A percentile compares a stretch with the other conserved stretches of the same genome.
Evolutionary conservation across 1,140 invertebrate species (phyloP).

Genomic region (Mercenaria mercenaria): DNA sequence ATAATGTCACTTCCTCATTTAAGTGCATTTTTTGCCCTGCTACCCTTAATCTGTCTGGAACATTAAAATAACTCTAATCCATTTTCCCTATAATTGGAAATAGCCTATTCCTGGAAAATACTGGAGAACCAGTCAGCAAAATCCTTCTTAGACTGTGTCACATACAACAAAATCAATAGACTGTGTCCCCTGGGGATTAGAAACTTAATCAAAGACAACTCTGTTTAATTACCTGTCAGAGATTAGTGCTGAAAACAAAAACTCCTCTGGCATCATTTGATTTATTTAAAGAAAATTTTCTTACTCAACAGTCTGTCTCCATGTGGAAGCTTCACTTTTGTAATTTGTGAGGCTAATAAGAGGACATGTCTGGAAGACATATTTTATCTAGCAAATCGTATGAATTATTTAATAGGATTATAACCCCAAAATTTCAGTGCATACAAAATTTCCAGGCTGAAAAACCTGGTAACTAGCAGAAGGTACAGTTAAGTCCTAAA

Average conservation of each 20-base stretch:
- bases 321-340: background rate
- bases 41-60: no score
- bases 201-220: slow-evolving; percentile 12
- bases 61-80: background rate
- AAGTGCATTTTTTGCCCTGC: no score
- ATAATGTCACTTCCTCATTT: no score
- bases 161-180: background rate
- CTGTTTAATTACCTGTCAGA: background rate
- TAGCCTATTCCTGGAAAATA: background rate
- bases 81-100: background rate
- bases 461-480: no score
- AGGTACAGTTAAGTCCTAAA: no score
- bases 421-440: no score
- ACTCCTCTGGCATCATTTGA: background rate
- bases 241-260: slow-evolving; percentile 11
- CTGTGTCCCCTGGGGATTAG: background rate
- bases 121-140: background rate
- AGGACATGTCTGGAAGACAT: background rate
- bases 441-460: no score
- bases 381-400: no score
- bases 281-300: background rate
- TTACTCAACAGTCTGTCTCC: background rate
- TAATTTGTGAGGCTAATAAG: background rate
- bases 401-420: no score
- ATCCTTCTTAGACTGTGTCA: slow-evolving; percentile 10